Evolutionary conservation across 2,113 vertebrate genomes (phyloP), one percentile per base, ranked within the genome.

Genomic region (Pituophis catenifer): DNA sequence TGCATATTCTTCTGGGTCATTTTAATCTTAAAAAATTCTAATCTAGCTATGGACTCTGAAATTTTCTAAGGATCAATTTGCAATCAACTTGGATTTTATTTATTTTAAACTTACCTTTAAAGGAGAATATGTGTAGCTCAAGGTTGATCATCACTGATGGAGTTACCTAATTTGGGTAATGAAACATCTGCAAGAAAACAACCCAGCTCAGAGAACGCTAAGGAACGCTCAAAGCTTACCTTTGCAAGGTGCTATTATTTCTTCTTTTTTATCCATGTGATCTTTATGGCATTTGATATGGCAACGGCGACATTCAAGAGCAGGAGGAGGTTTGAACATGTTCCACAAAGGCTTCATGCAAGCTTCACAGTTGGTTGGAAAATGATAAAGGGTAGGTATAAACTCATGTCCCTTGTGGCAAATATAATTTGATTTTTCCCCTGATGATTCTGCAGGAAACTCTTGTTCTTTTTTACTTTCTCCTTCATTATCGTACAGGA

Each of bases 201-300:
- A n/a, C 65, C 29, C 12, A 5, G 62, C 62, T 70, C 62, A 70
- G 65, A 33, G 29, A 70, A 33, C 5, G 0, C 65, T 15, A 70
- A 70, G 65, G 62, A 65, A 29, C 12, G 11, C 65, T n/a, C 12
- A 15, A 44, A 44, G 86, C 48, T 26, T 94, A 99, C 99, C 99
- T 98, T 98, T 98, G 97, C 99, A 99, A 89, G 99, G 99, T 0
- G 99, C 98, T 89, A 99, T 99, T 92, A 99, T 98, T 95, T 99
- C 99, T 96, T 99, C 99, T 93, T 99, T 99, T 96, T 98, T 99
- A 97, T 99, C 99, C 99, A 99, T 99, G 97, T 99, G 99, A 95
- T 99, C 99, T 95, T 99, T 99, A 97, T 99, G 99, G 97, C 99
- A 99, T 95, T 99, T 99, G 96, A 99, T 99, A 96, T 99, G 99